Base-by-base conservation (phyloP, 2,888 invertebrate species). In the Ischnura elegans region DNA sequence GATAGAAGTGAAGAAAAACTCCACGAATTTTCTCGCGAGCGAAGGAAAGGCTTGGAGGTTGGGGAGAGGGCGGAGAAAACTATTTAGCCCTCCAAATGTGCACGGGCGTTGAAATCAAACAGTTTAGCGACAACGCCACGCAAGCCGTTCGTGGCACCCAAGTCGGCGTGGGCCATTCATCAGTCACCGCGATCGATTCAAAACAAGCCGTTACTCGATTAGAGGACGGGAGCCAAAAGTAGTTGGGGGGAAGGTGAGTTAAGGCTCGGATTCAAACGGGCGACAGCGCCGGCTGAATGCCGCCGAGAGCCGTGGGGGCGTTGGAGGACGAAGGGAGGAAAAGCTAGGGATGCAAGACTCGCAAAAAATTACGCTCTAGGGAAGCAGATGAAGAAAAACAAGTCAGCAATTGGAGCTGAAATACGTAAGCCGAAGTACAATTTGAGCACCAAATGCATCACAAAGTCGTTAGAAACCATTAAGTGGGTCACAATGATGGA, bases 161-260 rank as follows among this genome's bases (percentile, higher is more conserved):
- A 76, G 76, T 76, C 76, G 76, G 76, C 76, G 16, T 8, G 25
- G 76, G 76, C 76, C 90, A 90, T 43, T 90, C 90, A 90, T 90
- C 61, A 61, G 36, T 51, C 21, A 8, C 13, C 61, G 43, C 61
- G 2, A 43, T 90, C 90, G 90, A 90, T 90, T 90, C 90, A 66
- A 55, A 61, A 55, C 61, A 61, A n/a, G 61, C 61, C 21, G 55
- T 90, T 43, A 61, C 61, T 16, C 55, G 90, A 90, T 90, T 90
- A 90, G 25, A 76, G 36, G 76, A 36, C 25, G n/a, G n/a, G n/a
- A n/a, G n/a, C n/a, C n/a, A n/a, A n/a, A 61, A n/a, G n/a, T 25
- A 21, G 87, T 19, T 29, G 13, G 55, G n/a, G 87, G 2, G 87
- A 42, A 55, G 87, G 51, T 16, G 51, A 36, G 51, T 25, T 5